phyloP scores from a whole-genome alignment of 1,140 invertebrate species.

The Adoxophyes honmai region DNA sequence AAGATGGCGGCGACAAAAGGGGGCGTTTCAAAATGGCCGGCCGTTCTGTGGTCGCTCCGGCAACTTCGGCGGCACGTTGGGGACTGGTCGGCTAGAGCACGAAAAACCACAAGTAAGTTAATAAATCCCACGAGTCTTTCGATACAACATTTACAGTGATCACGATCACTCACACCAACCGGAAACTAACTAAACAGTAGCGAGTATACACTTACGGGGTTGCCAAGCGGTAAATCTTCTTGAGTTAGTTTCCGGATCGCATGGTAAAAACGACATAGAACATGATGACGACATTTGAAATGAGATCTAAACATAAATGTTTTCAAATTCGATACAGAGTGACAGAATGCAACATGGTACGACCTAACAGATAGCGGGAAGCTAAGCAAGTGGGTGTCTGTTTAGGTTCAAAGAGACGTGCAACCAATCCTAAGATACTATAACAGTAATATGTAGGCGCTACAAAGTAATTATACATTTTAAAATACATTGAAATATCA shows the following conservation, averaged over 20 bases:
- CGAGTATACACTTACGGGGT: too few species aligned
- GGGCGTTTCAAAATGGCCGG: constrained; percentile 68
- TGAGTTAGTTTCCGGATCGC: too few species aligned
- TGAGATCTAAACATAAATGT: background rate
- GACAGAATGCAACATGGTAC: background rate
- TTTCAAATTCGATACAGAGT: background rate
- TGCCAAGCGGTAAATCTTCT: too few species aligned
- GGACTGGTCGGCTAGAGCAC: constrained; percentile 62
- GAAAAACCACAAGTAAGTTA: constrained; percentile 32
- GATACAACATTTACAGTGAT: background rate
- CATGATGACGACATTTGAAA: background rate
- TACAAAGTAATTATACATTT: too few species aligned
- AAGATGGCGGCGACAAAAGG: constrained; percentile 49
- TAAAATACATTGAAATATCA: too few species aligned
- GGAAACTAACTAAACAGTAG: too few species aligned
- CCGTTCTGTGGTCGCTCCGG: constrained; percentile 75
- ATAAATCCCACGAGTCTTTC: background rate
- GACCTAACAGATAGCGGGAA: background rate
- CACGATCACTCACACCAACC: too few species aligned
- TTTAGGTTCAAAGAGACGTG: background rate
- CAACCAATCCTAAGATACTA: too few species aligned
- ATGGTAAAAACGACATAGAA: too few species aligned
- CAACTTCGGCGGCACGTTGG: constrained; percentile 70
- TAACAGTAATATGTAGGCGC: too few species aligned
- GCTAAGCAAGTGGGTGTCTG: background rate